Base-by-base conservation (phyloP, 2,113 vertebrate species). In the Neogobius melanostomus region DNA sequence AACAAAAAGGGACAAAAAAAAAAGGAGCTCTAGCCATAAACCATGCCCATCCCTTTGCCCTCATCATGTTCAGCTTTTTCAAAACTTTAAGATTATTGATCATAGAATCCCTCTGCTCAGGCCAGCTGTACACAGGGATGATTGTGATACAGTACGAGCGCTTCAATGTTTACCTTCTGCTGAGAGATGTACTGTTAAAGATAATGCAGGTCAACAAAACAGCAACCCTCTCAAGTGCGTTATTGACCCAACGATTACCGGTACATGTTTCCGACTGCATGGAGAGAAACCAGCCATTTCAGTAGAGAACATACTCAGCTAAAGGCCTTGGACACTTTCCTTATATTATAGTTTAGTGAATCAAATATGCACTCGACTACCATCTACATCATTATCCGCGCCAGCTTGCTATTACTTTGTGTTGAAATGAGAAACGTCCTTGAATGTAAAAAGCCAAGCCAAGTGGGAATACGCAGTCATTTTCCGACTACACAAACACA, bases 391-490 rank as follows among this genome's bases (percentile, higher is more conserved):
- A 60, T 60, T 60, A 28, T 49, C 8, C 16, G 5, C 43, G 57
- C 36, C 11, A 49, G 44, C 62, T n/a, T 45, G 28, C 6, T 21
- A 21, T 72, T 42, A 56, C 11, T 63, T 47, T 9, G 6, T 15
- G 48, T 47, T 11, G 54, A 7, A 65, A 74, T 71, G 43, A 62
- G 47, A 62, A 11, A 78, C 49, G 60, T 64, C 10, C 15, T 11
- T 12, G 43, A 65, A 44, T 61, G 59, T 42, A 61, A 61, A 44
- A 61, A 1, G 42, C 42, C 36, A 61, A 44, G 42, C 28, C 43
- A 8, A 61, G 42, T 44, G 14, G 42, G 57, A 10, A 61, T 45
- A 44, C 45, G 15, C 59, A 45, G 44, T 61, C 44, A 61, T n/a
- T 11, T 61, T 61, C 28, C 56, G 9, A 59, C 56, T 14, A 42